Base-by-base conservation (phyloP, 2,888 invertebrate genomes). In the Seladonia tumulorum region DNA sequence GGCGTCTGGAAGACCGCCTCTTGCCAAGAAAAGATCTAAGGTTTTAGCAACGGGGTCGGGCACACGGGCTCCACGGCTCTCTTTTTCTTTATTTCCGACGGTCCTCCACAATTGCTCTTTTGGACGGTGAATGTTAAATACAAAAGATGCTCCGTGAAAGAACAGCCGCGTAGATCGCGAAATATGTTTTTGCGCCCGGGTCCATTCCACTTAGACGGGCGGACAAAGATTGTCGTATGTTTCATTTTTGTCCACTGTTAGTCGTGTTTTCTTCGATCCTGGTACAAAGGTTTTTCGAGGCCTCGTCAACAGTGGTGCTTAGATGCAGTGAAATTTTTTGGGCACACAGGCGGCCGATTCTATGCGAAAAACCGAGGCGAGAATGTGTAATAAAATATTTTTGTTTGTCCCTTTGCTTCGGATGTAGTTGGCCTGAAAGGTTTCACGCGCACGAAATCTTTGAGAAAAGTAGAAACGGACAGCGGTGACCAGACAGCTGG, bases 31-130 rank as follows among this genome's bases (percentile, higher is more conserved):
- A 35, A 35, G 49, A 47, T 83, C 82, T 72, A 66, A 82, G 68
- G 70, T 60, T 85, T 49, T 76, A 75, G 35, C 5, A 25, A 60
- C 35, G 45, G 14, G 57, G 39, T 63, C 47, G 42, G 68, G 29
- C 22, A 0, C 70, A 42, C 39, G 16, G 29, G 45, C 47, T 76
- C 12, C 35, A 45, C 29, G 18, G n/a, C 25, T n/a, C 8, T 68
- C n/a, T 14, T 73, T 73, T 78, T 60, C 57, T 72, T 81, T 42
- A 57, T 63, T 66, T 78, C 53, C 47, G 29, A 79, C 63, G 22
- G 49, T 53, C 74, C 73, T 74, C 29, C 8, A 39, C 81, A 29
- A 73, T 85, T 71, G 68, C 72, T 76, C 66, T 71, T 74, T 66
- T 57, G 25, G 53, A 42, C 57, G 71, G 25, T 45, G 35, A 57